A percentile compares a stretch with the other conserved stretches of the same genome.
These are phyloP conservation scores for Battus philenor DNA, from an alignment of 1,140 invertebrate species.

Conservation along the genomic window DNA sequence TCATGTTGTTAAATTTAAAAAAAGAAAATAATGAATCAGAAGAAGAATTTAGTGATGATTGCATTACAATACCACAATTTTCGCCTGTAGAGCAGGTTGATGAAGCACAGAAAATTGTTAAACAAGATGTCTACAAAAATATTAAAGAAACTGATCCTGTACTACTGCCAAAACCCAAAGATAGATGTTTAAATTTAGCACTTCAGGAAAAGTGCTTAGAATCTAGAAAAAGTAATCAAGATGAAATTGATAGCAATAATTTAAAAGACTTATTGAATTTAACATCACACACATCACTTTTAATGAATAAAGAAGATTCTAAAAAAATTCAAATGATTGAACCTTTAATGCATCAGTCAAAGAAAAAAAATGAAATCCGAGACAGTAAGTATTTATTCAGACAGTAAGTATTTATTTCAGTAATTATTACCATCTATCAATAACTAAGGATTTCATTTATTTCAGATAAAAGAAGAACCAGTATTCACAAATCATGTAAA, in stretches of 20 bases:
- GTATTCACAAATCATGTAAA: constrained; percentile 20
- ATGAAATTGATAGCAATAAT: constrained; percentile 23
- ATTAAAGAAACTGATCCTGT: neutral
- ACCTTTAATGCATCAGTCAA: constrained; percentile 24
- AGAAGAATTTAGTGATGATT: constrained; percentile 37
- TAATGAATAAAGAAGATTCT: neutral
- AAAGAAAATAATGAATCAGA: constrained; percentile 26
- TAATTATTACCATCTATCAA: no score
- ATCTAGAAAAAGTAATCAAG: constrained; percentile 4
- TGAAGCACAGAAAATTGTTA: neutral
- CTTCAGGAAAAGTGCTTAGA: neutral
- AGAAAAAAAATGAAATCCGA: constrained; percentile 25
- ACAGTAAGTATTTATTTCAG: no score
- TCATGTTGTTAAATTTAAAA: constrained; percentile 27
- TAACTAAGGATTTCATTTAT: constrained; percentile 3
- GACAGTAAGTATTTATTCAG: constrained; percentile 33
- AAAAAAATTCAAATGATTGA: constrained; percentile 49
- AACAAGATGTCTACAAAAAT: neutral
- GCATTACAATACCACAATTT: constrained; percentile 33
- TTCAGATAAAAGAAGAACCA: constrained; percentile 33
- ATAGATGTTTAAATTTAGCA: neutral
- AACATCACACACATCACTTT: constrained; percentile 4
- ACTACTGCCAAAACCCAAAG: neutral
- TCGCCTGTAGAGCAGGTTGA: constrained; percentile 2
- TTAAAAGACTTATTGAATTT: neutral